phyloP scores from a whole-genome alignment of 2,888 invertebrate genomes.

The Drosophila hamatofila region DNA sequence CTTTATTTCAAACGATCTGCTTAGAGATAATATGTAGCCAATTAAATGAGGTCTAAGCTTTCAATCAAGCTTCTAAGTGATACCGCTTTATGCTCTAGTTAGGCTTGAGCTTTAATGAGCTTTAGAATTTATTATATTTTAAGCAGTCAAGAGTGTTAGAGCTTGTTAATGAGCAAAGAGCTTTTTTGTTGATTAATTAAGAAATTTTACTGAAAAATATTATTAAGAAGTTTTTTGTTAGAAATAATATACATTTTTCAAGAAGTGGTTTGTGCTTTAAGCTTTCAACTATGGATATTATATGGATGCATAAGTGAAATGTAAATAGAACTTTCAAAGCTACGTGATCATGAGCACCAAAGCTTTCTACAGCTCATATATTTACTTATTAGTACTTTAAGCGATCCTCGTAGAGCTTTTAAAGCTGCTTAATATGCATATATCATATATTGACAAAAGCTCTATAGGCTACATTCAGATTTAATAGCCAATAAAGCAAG shows the following conservation, averaged over 20 bases:
- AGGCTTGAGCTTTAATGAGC: neutral
- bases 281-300: neutral
- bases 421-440: neutral
- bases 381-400: neutral
- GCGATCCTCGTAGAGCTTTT: neutral
- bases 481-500: neutral
- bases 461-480: neutral
- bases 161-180: neutral
- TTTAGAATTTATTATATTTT: neutral
- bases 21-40: neutral
- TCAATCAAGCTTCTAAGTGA: neutral
- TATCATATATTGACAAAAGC: neutral
- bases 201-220: neutral
- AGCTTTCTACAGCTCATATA: too few species aligned
- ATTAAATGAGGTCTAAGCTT: neutral
- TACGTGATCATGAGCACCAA: neutral
- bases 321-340: neutral
- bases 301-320: too few species aligned
- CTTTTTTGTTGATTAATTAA: neutral
- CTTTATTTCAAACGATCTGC: neutral
- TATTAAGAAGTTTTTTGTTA: neutral
- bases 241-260: neutral
- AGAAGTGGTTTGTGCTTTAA: neutral
- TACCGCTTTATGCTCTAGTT: fast-evolving
- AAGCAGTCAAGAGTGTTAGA: neutral